A percentile compares a stretch with the other conserved stretches of the same genome.
phyloP scores from a whole-genome alignment of 2,113 vertebrate species.

The Anolis sagrei region DNA sequence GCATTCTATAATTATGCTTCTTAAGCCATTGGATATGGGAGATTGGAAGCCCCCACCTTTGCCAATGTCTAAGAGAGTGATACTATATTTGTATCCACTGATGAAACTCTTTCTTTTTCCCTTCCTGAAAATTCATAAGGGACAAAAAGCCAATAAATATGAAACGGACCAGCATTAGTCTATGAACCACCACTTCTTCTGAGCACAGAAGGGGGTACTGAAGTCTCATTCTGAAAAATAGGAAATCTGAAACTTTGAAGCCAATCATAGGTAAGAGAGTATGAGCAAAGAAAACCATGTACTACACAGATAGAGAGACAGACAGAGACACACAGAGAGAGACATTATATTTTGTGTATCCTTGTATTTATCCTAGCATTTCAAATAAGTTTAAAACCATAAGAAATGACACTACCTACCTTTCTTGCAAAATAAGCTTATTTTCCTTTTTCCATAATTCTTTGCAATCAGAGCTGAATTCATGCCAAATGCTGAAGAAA shows the following conservation, averaged over 20 bases:
- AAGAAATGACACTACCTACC: slow-evolving; percentile 79
- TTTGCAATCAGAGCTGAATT: slow-evolving; percentile 98
- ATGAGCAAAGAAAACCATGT: not conserved
- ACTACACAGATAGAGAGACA: fast-evolving
- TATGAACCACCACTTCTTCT: not conserved
- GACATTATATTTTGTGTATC: no score
- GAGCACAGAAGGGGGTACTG: not conserved
- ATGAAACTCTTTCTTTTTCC: no score
- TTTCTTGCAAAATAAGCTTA: slow-evolving; percentile 93
- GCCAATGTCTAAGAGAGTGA: no score
- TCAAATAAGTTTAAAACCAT: slow-evolving; percentile 53
- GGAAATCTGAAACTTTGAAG: not conserved
- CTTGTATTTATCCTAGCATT: slow-evolving; percentile 12
- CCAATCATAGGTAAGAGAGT: not conserved
- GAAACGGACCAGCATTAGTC: no score
- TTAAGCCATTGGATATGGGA: no score
- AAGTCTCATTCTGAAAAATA: not conserved
- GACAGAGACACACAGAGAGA: no score
- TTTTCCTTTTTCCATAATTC: slow-evolving; percentile 98
- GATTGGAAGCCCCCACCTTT: no score
- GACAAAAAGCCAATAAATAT: no score
- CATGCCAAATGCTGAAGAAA: slow-evolving; percentile 95
- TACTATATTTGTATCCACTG: no score
- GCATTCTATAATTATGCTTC: no score
- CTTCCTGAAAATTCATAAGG: no score